Percentiles rank a stretch among this genome's conserved stretches.
phyloP scores from a whole-genome alignment of 2,797 vertebrate genomes.

The Esox masquinongy region DNA sequence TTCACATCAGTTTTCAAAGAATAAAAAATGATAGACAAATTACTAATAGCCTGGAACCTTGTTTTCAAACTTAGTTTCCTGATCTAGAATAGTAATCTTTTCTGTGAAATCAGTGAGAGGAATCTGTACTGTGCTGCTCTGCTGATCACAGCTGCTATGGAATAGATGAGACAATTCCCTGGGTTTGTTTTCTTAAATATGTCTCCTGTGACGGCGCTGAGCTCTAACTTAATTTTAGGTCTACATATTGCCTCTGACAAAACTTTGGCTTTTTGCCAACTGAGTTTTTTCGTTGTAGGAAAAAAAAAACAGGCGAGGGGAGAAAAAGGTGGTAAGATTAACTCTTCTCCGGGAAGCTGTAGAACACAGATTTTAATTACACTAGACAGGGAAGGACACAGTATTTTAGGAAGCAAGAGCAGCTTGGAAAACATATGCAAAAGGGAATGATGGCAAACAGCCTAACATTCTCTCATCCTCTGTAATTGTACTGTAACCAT shows the following conservation, averaged over 20 bases:
- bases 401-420: slow-evolving; percentile 14
- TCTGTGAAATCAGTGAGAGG: not conserved
- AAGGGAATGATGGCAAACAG: slow-evolving; percentile 30
- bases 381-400: slow-evolving; percentile 7
- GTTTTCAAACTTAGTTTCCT: not conserved
- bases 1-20: not conserved
- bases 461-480: slow-evolving; percentile 27
- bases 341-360: slow-evolving; percentile 16
- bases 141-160: slow-evolving; percentile 2
- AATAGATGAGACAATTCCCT: slow-evolving; percentile 11
- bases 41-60: not conserved
- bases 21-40: not conserved
- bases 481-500: slow-evolving; percentile 35
- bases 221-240: not conserved
- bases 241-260: not conserved
- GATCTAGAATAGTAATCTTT: not conserved
- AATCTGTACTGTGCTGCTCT: not conserved
- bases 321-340: not conserved
- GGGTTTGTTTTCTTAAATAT: slow-evolving; percentile 1
- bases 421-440: not conserved
- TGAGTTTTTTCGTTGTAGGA: not conserved
- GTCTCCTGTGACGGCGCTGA: slow-evolving; percentile 1
- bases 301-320: not conserved
- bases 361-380: slow-evolving; percentile 42
- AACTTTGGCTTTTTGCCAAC: not conserved